Conservation (phyloP, 2,888 invertebrate genomes). For the Caenorhabditis virilis region DNA sequence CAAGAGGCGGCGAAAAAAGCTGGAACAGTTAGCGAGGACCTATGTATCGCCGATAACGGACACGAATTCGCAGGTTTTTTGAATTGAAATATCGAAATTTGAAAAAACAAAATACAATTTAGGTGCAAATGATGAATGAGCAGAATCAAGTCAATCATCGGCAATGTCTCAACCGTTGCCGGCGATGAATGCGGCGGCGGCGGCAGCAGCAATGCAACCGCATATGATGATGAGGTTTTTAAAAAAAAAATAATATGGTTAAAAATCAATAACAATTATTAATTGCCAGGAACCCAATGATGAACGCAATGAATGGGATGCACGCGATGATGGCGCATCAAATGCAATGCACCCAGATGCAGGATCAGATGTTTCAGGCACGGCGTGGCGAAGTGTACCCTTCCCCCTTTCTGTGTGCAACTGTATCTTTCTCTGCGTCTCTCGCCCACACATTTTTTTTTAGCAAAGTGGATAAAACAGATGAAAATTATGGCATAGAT, state of each 20-base stretch:
- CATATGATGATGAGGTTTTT: conserved; percentile 30
- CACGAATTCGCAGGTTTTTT: conserved; percentile 2
- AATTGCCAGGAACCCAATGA: conserved; percentile 27
- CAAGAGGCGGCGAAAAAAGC: conserved; percentile 13
- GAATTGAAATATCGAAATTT: too few relatives aligned
- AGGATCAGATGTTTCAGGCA: conserved; percentile 18
- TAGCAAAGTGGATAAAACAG: too few relatives aligned
- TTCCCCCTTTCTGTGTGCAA: too few relatives aligned
- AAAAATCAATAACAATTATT: not conserved
- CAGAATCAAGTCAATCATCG: not conserved
- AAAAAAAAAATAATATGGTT: not conserved
- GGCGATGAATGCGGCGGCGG: conserved; percentile 7
- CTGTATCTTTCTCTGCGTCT: too few relatives aligned
- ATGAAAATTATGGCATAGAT: too few relatives aligned
- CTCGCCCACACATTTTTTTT: too few relatives aligned
- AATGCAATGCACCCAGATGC: conserved; percentile 11
- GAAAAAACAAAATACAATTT: too few relatives aligned
- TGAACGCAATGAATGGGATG: conserved; percentile 12
- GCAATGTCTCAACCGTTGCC: conserved; percentile 9
- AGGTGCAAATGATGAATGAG: conserved; percentile 23
- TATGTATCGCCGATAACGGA: conserved; percentile 13
- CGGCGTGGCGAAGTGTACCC: too few relatives aligned
- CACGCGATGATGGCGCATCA: conserved; percentile 22
- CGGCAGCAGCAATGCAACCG: conserved; percentile 27
- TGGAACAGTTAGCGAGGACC: conserved; percentile 11